phyloP scores from a whole-genome alignment of 2,797 vertebrate species.

The Sebastiscus albofasciatus region DNA sequence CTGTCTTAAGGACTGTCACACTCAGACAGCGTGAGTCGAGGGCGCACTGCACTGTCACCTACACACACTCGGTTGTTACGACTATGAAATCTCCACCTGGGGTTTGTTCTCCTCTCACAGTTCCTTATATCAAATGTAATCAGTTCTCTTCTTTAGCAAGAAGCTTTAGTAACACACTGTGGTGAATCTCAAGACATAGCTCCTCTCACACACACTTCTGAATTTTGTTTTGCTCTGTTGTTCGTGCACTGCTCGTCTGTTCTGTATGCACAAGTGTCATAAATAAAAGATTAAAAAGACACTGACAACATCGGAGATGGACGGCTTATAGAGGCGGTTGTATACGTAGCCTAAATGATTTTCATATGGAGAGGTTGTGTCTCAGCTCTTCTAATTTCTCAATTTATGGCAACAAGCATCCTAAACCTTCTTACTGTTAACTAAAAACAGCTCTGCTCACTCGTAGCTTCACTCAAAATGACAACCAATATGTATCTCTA shows the following conservation, averaged over 20 bases:
- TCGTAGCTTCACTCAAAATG: background rate
- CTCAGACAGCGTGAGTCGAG: slow-evolving; percentile 37
- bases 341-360: background rate
- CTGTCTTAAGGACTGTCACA: slow-evolving; percentile 50
- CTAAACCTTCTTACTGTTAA: background rate
- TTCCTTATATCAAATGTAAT: slow-evolving; percentile 8
- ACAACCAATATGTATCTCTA: background rate
- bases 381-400: background rate
- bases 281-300: background rate
- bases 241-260: background rate
- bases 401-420: background rate
- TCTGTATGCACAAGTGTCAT: background rate
- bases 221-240: background rate
- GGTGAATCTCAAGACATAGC: background rate
- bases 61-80: background rate
- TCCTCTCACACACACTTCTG: background rate
- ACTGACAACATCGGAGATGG: background rate
- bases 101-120: background rate
- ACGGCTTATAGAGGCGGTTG: background rate
- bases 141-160: slow-evolving; percentile 2
- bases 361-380: background rate
- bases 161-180: slow-evolving; percentile 9
- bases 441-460: background rate
- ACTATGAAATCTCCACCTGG: background rate
- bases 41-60: background rate